Evolutionary conservation across 2,797 vertebrate species (phyloP).

Genomic region (Heliangelus exortis): DNA sequence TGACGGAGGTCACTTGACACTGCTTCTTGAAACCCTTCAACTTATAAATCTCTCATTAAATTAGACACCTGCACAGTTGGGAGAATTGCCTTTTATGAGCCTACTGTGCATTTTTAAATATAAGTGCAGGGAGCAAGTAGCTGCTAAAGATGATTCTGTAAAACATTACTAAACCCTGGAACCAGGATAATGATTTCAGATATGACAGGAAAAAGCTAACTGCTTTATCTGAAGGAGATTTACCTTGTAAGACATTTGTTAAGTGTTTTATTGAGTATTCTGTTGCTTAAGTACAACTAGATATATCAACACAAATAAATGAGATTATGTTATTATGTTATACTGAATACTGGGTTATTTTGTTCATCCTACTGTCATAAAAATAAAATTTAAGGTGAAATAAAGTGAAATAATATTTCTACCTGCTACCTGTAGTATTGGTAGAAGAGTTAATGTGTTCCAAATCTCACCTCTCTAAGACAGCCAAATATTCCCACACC

Average conservation of each 20-base stretch:
- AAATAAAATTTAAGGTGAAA: neutral
- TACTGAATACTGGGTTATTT: neutral
- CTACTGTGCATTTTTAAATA: neutral
- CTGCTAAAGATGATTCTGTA: conserved; percentile 42
- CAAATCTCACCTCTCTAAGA: neutral
- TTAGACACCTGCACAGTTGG: conserved; percentile 16
- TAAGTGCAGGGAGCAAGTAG: conserved; percentile 20
- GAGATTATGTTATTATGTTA: neutral
- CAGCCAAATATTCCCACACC: neutral
- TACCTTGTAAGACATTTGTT: neutral
- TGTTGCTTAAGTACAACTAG: neutral
- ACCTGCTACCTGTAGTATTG: neutral
- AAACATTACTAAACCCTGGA: conserved; percentile 21
- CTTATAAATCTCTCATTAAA: conserved; percentile 46
- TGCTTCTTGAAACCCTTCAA: conserved; percentile 5
- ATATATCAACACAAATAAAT: neutral
- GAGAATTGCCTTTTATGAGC: conserved; percentile 10
- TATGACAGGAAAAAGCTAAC: neutral
- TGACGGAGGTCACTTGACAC: neutral
- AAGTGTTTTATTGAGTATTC: conserved; percentile 12
- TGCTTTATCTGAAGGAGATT: neutral
- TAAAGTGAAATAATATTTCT: neutral
- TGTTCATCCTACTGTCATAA: neutral
- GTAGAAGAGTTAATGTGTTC: neutral
- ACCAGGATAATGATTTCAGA: conserved; percentile 10